A percentile compares a stretch with the other conserved stretches of the same genome.
phyloP scores from a whole-genome alignment of 2,113 vertebrate species.

The Cnemophilus loriae region DNA sequence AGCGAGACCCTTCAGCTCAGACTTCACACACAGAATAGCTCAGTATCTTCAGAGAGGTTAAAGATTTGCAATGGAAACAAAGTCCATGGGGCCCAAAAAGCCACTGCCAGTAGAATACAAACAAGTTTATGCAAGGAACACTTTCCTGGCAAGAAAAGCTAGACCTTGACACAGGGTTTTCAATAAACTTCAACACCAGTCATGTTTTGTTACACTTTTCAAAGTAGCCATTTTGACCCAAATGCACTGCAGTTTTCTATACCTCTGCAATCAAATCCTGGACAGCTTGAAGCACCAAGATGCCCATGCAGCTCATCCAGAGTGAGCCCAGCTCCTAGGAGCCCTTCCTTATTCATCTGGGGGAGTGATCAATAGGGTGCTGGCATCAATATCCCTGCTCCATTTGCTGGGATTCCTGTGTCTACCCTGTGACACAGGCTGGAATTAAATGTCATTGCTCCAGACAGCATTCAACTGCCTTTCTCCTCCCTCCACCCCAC shows the following conservation, averaged over 20 bases:
- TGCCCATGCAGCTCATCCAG: background rate
- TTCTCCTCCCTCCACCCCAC: background rate
- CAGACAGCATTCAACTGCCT: background rate
- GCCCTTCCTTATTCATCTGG: background rate
- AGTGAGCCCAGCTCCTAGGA: background rate
- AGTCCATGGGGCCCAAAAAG: background rate
- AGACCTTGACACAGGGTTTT: background rate
- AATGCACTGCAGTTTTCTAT: background rate
- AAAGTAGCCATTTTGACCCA: background rate
- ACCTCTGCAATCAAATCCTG: background rate
- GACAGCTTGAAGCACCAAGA: background rate
- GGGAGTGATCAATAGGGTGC: background rate
- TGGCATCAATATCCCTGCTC: background rate
- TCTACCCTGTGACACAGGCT: background rate
- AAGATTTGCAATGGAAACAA: background rate
- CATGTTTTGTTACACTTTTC: background rate
- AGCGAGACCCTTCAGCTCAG: background rate
- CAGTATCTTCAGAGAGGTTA: background rate
- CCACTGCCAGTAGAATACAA: background rate
- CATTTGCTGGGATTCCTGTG: background rate
- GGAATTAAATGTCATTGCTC: background rate
- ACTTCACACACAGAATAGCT: background rate
- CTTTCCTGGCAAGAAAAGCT: background rate
- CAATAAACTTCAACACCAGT: background rate
- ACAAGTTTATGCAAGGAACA: background rate